Evolutionary conservation across 2,888 invertebrate genomes (phyloP), one percentile per base, ranked within the genome.

Genomic region (Lasioglossum vierecki): DNA sequence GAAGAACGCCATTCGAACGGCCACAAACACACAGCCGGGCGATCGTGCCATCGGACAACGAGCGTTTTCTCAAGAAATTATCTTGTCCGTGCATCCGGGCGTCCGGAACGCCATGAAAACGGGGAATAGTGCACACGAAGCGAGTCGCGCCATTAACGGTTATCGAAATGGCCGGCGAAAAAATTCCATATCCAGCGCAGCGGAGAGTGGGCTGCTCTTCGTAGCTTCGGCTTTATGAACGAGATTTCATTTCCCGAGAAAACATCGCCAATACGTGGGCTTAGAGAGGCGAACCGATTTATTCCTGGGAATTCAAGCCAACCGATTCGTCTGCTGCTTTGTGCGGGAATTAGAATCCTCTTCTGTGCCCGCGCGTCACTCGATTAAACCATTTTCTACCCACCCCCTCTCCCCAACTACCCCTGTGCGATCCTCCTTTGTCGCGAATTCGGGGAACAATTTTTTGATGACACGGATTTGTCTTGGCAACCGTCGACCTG

Each of bases 231-330:
- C 81, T 87, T 88, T 85, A 88, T 82, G 83, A 87, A 85, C 88
- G 84, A 86, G 88, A 88, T 88, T 89, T 84, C 84, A 85, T 89
- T 89, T 88, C 79, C 81, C 84, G 83, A 79, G 88, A 76, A 88
- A 89, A 88, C 85, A 85, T 75, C 81, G 86, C 75, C 86, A 79
- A 83, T 74, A 68, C 80, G 72, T 39, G 80, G 68, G 77, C 63
- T 78, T 72, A 63, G 76, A 79, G 81, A 83, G 80, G 70, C 74
- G 74, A 71, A 30, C 79, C 85, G 84, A 84, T 88, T 88, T 88
- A 87, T 88, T 78, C 73, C 76, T 71, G 66, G 79, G 71, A 82
- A 80, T 84, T 82, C 84, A 60, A 86, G 68, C 74, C 70, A 63
- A 76, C 77, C 76, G 74, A 83, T 83, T 80, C 73, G 75, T 72